A percentile compares a stretch with the other conserved stretches of the same genome.
These are phyloP conservation scores for Aphelinus certus DNA, from an alignment of 1,140 invertebrate species.

Conservation along the genomic window DNA sequence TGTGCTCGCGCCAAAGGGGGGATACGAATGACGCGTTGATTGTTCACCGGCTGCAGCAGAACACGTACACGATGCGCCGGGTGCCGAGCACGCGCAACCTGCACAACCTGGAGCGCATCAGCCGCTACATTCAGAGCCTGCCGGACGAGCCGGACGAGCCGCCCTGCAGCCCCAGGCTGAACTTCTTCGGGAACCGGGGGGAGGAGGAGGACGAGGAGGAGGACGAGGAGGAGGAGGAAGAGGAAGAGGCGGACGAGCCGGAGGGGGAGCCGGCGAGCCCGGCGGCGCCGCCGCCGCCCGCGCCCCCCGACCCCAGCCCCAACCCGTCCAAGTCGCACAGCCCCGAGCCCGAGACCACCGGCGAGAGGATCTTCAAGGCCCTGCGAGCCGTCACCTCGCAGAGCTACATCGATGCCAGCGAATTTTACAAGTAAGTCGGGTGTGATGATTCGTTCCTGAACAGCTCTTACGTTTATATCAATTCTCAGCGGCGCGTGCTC, in stretches of 20 bases:
- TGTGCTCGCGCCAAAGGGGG: not conserved
- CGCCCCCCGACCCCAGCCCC: conserved; percentile 53
- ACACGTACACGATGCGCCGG: conserved; percentile 19
- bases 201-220: not conserved
- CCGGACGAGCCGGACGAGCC: conserved; percentile 42
- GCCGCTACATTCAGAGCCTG: conserved; percentile 60
- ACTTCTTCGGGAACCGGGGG: not conserved
- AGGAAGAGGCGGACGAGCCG: not conserved
- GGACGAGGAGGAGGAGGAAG: not conserved
- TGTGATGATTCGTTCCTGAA: no score
- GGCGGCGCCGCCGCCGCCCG: conserved; percentile 55
- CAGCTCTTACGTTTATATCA: not conserved
- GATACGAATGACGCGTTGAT: no score
- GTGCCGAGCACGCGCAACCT: conserved; percentile 41
- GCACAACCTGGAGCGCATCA: conserved; percentile 57
- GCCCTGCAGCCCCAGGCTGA: not conserved
- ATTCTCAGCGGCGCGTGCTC: not conserved
- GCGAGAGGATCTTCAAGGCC: conserved; percentile 62
- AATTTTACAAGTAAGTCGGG: conserved; percentile 60
- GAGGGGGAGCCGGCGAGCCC: conserved; percentile 45
- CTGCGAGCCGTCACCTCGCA: conserved; percentile 59
- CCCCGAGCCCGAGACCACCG: conserved; percentile 52
- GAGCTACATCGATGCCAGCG: conserved; percentile 61
- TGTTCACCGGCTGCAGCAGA: no score
- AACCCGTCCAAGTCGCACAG: conserved; percentile 43